These are phyloP conservation scores for Spilarctia lutea DNA, from an alignment of 2,888 invertebrate species.

Conservation along the genomic window DNA sequence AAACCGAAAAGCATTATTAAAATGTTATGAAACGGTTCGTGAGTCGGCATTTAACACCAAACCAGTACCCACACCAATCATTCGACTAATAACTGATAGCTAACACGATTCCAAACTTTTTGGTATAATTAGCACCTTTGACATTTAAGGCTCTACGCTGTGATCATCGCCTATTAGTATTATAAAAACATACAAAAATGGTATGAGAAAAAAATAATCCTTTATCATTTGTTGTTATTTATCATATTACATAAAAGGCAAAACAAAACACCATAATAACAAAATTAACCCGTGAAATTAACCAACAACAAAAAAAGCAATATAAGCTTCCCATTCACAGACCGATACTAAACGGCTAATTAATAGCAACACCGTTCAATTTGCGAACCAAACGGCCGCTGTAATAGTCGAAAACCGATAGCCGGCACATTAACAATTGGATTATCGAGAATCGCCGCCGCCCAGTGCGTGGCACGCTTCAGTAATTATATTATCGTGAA, in stretches of 20 bases:
- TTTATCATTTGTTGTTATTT: background rate
- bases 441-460: constrained; percentile 75
- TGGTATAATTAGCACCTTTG: constrained; percentile 39
- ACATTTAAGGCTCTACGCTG: constrained; percentile 43
- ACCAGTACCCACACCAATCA: constrained; percentile 57
- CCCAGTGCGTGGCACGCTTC: constrained; percentile 73
- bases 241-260: background rate
- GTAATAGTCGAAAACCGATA: constrained; percentile 65
- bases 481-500: constrained; percentile 73
- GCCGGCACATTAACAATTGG: constrained; percentile 77
- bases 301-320: constrained; percentile 47
- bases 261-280: constrained; percentile 27
- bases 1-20: constrained; percentile 57
- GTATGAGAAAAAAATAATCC: background rate
- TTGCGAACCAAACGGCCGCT: constrained; percentile 71
- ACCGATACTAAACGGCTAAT: constrained; percentile 74
- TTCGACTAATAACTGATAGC: constrained; percentile 58
- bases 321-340: constrained; percentile 49
- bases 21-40: constrained; percentile 67
- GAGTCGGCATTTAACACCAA: constrained; percentile 61
- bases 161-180: constrained; percentile 45
- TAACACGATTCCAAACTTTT: constrained; percentile 34
- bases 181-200: constrained; percentile 11
- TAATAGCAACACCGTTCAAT: constrained; percentile 76
- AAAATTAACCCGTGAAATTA: constrained; percentile 46